Evolutionary conservation across 2,113 vertebrate species (phyloP).

Genomic region (Syngnathus scovelli): DNA sequence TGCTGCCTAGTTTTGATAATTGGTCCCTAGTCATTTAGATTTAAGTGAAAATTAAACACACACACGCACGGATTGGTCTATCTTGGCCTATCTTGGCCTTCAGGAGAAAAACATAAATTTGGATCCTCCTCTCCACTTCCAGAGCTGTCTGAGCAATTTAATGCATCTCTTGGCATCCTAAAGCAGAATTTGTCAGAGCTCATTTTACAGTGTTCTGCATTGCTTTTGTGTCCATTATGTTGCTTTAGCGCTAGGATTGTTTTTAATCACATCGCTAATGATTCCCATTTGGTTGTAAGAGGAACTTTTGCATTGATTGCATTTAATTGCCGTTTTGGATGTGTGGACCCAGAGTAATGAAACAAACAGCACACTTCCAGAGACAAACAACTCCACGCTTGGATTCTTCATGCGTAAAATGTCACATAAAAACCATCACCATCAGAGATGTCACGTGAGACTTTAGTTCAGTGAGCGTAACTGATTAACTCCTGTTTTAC

Average conservation of each 20-base stretch:
- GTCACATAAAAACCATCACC: not conserved
- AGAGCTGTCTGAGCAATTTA: slow-evolving; percentile 6
- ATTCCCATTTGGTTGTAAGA: not conserved
- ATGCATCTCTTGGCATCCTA: slow-evolving; percentile 1
- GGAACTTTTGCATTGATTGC: not conserved
- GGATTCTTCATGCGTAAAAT: not conserved
- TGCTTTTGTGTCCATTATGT: not conserved
- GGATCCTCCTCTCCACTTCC: not conserved
- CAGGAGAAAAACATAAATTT: not conserved
- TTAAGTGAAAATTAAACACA: not conserved
- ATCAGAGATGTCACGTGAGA: not conserved
- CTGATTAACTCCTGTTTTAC: not conserved
- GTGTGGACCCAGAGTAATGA: not conserved
- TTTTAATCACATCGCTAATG: not conserved
- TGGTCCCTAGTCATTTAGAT: not conserved
- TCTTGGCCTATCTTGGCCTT: too few relatives aligned
- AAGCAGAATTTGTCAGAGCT: not conserved
- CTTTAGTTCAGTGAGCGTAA: not conserved
- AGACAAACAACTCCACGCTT: not conserved
- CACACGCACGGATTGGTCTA: too few relatives aligned
- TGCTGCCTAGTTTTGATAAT: not conserved
- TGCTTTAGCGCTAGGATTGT: not conserved
- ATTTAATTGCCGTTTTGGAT: not conserved
- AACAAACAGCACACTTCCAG: not conserved
- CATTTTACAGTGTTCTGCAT: not conserved